Conservation (phyloP, 2,113 vertebrate species). For the Paradoxurus hermaphroditus region DNA sequence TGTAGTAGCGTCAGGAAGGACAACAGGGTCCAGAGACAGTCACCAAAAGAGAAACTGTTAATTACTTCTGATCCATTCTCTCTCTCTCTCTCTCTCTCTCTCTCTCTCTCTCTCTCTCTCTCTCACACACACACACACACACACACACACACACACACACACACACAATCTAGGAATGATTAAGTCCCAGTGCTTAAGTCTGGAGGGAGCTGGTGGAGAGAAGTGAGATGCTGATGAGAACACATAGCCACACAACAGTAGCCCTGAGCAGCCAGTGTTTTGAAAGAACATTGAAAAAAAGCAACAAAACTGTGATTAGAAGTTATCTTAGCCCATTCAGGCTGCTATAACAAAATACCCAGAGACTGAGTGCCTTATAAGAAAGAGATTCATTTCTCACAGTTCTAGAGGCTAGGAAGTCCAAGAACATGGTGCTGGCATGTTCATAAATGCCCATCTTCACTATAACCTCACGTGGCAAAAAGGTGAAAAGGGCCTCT, state of each 20-base stretch:
- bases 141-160: background rate
- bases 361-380: background rate
- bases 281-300: conserved; percentile 5
- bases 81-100: no score
- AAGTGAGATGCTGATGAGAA: background rate
- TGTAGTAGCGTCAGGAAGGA: background rate
- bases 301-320: background rate
- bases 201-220: background rate
- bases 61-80: background rate
- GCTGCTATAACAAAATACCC: background rate
- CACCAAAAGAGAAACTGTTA: background rate
- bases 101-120: no score
- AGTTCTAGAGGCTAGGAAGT: background rate
- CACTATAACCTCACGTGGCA: background rate
- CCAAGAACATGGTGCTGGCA: background rate
- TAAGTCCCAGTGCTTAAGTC: background rate
- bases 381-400: background rate
- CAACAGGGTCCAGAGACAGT: background rate
- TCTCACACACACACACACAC: no score
- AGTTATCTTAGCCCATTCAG: background rate
- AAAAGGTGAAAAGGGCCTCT: background rate
- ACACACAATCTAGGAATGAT: background rate
- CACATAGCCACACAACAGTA: background rate
- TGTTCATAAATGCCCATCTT: background rate
- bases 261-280: background rate